Percentiles rank a stretch among this genome's conserved stretches.
phyloP scores from a whole-genome alignment of 2,888 invertebrate species.

The Rhorus exstirpatorius region DNA sequence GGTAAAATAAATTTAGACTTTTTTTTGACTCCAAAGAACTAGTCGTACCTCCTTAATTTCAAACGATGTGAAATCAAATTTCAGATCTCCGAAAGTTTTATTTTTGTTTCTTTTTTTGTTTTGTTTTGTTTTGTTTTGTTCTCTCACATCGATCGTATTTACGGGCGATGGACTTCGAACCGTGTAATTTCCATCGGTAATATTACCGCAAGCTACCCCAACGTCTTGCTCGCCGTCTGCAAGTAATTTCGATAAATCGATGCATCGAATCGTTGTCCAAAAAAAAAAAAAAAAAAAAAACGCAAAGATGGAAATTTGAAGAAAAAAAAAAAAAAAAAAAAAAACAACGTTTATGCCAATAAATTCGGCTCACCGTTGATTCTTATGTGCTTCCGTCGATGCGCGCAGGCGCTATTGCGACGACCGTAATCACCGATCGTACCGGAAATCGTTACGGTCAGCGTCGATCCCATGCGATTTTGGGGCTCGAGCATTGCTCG shows the following conservation, averaged over 20 bases:
- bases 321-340: background rate
- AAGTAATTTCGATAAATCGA: background rate
- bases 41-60: too few species aligned
- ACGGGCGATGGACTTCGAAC: conserved; percentile 76
- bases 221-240: conserved; percentile 64
- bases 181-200: conserved; percentile 71
- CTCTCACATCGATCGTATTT: conserved; percentile 72
- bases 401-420: conserved; percentile 24
- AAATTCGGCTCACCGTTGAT: conserved; percentile 44
- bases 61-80: background rate
- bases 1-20: too few species aligned
- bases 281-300: background rate
- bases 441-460: conserved; percentile 78
- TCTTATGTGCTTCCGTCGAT: conserved; percentile 46
- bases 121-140: background rate
- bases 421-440: conserved; percentile 58
- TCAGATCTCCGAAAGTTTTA: background rate
- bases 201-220: conserved; percentile 79
- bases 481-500: conserved; percentile 58
- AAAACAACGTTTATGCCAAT: background rate
- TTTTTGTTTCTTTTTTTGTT: background rate
- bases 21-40: too few species aligned
- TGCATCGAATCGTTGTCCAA: background rate
- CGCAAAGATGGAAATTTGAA: background rate
- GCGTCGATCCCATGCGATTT: conserved; percentile 73